phyloP scores from a whole-genome alignment of 2,797 vertebrate genomes.

The Scarus forsteni region DNA sequence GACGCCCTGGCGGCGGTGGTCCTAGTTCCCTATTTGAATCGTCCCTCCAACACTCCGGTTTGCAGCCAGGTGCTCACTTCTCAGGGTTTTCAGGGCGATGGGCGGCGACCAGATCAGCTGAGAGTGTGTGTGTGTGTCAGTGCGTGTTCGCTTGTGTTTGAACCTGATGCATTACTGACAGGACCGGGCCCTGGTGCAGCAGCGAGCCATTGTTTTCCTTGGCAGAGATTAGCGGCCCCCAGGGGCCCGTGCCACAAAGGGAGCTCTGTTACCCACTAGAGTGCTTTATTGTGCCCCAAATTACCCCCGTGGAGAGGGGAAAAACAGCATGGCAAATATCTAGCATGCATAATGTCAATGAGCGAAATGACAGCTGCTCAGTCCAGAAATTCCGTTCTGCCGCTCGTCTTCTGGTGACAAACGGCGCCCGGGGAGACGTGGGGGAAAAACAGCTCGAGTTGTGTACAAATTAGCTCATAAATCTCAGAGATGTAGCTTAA shows the following conservation, averaged over 20 bases:
- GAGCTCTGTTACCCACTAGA: constrained; percentile 95
- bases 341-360: constrained; percentile 90
- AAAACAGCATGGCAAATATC: constrained; percentile 93
- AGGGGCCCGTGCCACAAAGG: constrained; percentile 93
- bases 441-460: background rate
- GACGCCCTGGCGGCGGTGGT: background rate
- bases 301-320: constrained; percentile 86
- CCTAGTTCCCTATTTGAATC: constrained; percentile 78
- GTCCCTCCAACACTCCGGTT: constrained; percentile 80
- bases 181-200: constrained; percentile 87
- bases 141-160: constrained; percentile 46
- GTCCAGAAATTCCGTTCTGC: constrained; percentile 78
- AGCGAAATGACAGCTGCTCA: constrained; percentile 92
- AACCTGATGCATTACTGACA: constrained; percentile 88
- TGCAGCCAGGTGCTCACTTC: constrained; percentile 85
- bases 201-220: constrained; percentile 94
- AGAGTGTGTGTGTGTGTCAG: background rate
- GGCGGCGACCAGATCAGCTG: constrained; percentile 22
- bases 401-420: constrained; percentile 18
- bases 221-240: constrained; percentile 92
- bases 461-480: constrained; percentile 2
- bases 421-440: constrained; percentile 20
- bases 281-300: constrained; percentile 94
- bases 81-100: constrained; percentile 61
- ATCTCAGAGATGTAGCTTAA: constrained; percentile 6